Percentiles rank a stretch among this genome's conserved stretches.
phyloP scores from a whole-genome alignment of 2,797 vertebrate genomes.

The Chelmon rostratus region DNA sequence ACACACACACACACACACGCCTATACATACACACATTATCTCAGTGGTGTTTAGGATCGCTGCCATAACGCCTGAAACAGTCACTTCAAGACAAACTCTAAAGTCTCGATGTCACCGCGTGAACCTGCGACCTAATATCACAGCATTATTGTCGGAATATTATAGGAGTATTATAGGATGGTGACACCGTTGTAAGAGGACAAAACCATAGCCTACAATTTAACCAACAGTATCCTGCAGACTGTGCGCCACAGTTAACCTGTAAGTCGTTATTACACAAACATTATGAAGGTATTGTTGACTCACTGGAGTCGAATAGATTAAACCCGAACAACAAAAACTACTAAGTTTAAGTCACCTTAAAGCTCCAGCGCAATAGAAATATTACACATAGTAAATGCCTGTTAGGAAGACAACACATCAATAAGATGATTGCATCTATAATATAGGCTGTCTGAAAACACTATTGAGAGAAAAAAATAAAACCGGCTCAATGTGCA shows the following conservation, averaged over 20 bases:
- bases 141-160: neutral
- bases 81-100: constrained; percentile 13
- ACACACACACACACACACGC: neutral
- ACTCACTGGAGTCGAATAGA: neutral
- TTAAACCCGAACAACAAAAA: neutral
- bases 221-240: neutral
- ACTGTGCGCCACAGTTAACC: neutral
- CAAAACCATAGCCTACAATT: neutral
- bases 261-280: too few species aligned
- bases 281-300: too few species aligned
- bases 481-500: neutral
- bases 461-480: neutral
- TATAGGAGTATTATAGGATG: too few species aligned
- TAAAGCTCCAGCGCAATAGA: neutral
- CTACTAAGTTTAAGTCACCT: neutral
- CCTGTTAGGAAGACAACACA: neutral
- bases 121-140: neutral
- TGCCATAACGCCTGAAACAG: neutral
- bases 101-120: constrained; percentile 2
- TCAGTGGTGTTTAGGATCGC: constrained; percentile 10
- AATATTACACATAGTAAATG: neutral
- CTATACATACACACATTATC: neutral
- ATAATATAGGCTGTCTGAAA: neutral
- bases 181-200: neutral
- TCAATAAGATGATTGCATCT: neutral